Base-by-base conservation (phyloP, 2,888 invertebrate species). In the Rhagophthalmus giganteus region DNA sequence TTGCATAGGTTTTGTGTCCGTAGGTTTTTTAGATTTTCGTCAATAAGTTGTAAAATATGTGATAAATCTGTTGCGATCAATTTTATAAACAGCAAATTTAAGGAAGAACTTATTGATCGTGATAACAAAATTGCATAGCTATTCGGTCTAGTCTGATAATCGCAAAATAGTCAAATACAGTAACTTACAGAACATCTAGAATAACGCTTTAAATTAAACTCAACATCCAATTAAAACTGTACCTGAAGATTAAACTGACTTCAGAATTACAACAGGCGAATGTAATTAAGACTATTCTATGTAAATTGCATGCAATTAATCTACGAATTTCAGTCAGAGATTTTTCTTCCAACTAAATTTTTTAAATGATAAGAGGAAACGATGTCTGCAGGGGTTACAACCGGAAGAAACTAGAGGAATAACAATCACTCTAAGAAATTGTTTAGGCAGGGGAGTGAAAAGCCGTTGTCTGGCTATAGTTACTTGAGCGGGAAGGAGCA, bases 261-360 rank as follows among this genome's bases (percentile, higher is more conserved):
- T 39, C 40, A 33, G 39, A 51, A 44, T 39, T 44, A 45, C 25
- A 45, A 30, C 33, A 45, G 32, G 34, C 38, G 40, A 52, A 52
- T 51, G 56, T 58, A 63, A 65, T 67, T 64, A 64, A 61, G 62
- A 62, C 61, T 59, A 64, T 62, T 61, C 60, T 49, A 66, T 65
- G 66, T 62, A 67, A 68, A 68, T 66, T 63, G 60, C 61, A 54
- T 57, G 59, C 62, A 65, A 67, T 68, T 67, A 67, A 67, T 68
- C 62, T 57, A 56, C 49, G 45, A 52, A 56, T 59, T 57, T 55
- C 59, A 47, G 44, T 40, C 30, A 32, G 27, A 50, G 49, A 46
- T 32, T 39, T 44, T 52, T 46, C 48, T 34, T 41, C 42, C 45
- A 59, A 62, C 59, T 63, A 64, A 62, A 63, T 64, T 59, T 60